Conservation (phyloP, 2,888 invertebrate genomes). For the Drosophila cracens region DNA sequence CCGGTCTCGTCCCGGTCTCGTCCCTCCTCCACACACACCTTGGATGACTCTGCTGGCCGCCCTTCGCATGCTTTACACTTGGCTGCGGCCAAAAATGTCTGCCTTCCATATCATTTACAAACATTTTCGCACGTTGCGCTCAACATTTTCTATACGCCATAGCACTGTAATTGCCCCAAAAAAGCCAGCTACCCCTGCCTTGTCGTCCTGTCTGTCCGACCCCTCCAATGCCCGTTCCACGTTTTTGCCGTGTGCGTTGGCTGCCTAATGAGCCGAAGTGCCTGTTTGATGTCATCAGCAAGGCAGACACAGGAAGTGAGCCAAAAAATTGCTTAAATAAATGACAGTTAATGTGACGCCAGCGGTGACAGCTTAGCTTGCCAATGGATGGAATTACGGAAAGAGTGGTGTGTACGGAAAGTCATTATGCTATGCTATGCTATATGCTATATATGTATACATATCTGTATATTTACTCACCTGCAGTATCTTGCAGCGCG, state of each 20-base stretch:
- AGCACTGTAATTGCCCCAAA: slow-evolving; percentile 68
- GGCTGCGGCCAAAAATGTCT: slow-evolving; percentile 70
- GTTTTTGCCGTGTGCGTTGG: slow-evolving; percentile 34
- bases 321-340: slow-evolving; percentile 79
- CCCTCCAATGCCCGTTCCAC: not conserved
- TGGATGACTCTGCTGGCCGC: slow-evolving; percentile 34
- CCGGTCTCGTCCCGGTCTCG: slow-evolving; percentile 20
- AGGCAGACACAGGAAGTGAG: slow-evolving; percentile 72
- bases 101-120: slow-evolving; percentile 71
- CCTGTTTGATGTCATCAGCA: slow-evolving; percentile 75
- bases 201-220: not conserved
- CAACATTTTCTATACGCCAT: slow-evolving; percentile 47
- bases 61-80: slow-evolving; percentile 62
- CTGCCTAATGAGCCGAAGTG: slow-evolving; percentile 79
- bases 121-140: slow-evolving; percentile 70
- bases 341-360: slow-evolving; percentile 77
- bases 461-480: slow-evolving; percentile 86
- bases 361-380: slow-evolving; percentile 46
- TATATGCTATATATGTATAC: not conserved
- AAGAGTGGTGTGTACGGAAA: not conserved
- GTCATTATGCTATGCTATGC: slow-evolving; percentile 6
- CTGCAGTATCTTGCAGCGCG: slow-evolving; percentile 96
- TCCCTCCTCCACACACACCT: slow-evolving; percentile 5
- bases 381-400: not conserved
- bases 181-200: not conserved